These are phyloP conservation scores for Macrobrachium rosenbergii DNA, from an alignment of 1,140 invertebrate genomes.

Conservation along the genomic window DNA sequence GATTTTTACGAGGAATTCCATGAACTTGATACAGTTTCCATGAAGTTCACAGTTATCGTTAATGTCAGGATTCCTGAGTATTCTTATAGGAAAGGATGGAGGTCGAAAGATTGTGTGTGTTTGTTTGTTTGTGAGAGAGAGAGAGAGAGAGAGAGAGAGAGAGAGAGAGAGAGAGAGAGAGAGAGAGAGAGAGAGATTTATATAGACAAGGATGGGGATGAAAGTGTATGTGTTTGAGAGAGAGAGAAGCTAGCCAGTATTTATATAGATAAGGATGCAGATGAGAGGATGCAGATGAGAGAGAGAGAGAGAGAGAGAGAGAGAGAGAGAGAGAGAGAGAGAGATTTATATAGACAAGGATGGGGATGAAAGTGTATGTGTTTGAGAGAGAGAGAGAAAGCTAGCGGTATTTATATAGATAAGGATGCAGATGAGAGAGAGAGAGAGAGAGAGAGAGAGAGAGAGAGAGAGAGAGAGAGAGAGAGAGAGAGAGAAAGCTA, in stretches of 20 bases:
- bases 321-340: too few species aligned
- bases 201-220: neutral
- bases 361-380: neutral
- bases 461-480: too few species aligned
- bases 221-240: neutral
- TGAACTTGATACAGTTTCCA: too few species aligned
- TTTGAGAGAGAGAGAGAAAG: neutral
- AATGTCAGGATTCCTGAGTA: too few species aligned
- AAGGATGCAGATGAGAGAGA: too few species aligned
- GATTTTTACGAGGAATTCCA: too few species aligned
- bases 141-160: neutral
- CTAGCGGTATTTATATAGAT: too few species aligned
- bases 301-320: too few species aligned
- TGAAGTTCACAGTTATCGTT: too few species aligned
- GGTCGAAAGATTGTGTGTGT: neutral
- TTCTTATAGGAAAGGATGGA: neutral
- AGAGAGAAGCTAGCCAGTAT: neutral
- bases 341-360: neutral
- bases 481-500: too few species aligned
- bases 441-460: too few species aligned
- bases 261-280: neutral
- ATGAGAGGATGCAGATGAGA: neutral
- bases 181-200: neutral
- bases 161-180: neutral
- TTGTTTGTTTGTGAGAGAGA: neutral